Evolutionary conservation across 53 echinoderm and acorn worm genomes (phyloP).

Genomic region (Holothuria scabra): DNA sequence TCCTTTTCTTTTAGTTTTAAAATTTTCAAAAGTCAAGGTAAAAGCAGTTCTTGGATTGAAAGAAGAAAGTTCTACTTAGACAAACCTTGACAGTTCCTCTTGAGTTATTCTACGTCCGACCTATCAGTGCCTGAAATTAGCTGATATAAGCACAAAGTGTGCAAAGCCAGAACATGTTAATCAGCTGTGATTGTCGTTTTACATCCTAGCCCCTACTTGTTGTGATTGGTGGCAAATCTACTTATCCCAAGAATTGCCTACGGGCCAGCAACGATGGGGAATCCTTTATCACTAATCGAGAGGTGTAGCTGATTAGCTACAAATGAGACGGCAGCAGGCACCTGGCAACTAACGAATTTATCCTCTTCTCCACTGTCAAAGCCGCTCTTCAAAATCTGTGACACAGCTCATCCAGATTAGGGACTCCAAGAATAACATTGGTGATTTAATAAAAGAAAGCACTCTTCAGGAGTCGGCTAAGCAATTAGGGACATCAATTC

Average conservation of each 20-base stretch:
- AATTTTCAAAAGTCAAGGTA: no score
- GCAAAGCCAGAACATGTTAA: constrained; percentile 11
- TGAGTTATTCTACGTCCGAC: no score
- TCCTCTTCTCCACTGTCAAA: constrained; percentile 38
- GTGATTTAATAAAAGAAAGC: constrained; percentile 43
- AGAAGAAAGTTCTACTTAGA: no score
- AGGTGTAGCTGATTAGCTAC: constrained; percentile 48
- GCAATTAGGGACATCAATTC: constrained; percentile 47
- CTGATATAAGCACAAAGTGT: no score
- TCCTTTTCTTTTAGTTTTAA: no score
- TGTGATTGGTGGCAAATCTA: constrained; percentile 41
- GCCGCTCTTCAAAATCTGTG: constrained; percentile 38
- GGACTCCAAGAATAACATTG: constrained; percentile 43
- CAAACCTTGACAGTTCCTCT: no score
- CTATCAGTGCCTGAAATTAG: no score
- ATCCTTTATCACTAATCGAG: constrained; percentile 47
- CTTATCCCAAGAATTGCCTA: constrained; percentile 31
- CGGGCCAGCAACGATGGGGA: not conserved
- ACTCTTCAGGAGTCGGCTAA: constrained; percentile 23
- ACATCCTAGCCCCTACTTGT: constrained; percentile 13
- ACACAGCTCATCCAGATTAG: constrained; percentile 31
- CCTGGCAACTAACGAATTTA: constrained; percentile 48
- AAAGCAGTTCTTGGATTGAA: no score
- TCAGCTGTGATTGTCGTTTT: constrained; percentile 37
- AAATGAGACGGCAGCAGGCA: constrained; percentile 38